Evolutionary conservation across 2,113 vertebrate genomes (phyloP), one percentile per base, ranked within the genome.

Genomic region (Myrmophylax atrothorax): DNA sequence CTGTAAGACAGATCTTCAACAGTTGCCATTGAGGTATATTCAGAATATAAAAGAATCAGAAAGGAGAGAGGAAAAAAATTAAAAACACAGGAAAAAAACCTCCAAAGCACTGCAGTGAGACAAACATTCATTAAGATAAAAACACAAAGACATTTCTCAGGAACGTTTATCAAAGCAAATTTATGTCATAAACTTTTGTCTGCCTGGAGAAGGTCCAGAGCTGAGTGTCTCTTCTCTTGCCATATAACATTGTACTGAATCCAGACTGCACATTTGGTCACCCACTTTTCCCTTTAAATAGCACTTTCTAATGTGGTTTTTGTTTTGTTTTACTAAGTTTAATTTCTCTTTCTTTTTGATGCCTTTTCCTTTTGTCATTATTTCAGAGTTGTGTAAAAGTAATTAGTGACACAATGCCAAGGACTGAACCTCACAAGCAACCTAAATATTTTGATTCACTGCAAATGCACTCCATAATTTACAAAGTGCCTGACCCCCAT

Each of bases 331-430:
- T 90, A 91, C 87, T 83, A 96, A 96, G 87, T 96, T 97, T 87
- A 94, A 85, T 96, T 97, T 95, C 55, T 93, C 90, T 91, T 69
- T 94, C 80, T 97, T 94, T 97, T 89, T 91, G 55, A 97, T 95
- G 89, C 82, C 64, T 97, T 97, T 98, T 97, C 93, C 94, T 96
- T 96, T 97, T 94, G 87, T 86, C 90, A 58, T 97, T 97, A 96
- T 91, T 98, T 96, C 87, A 96, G 93, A 75, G 89, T 63, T 84
- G 87, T 97, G 96, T 49, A 96, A 87, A 97, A 98, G 91, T 92
- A 97, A 97, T 98, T 97, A 98, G 96, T 96, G 96, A 97, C 95
- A 81, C 26, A 18, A 91, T 87, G 97, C 96, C 98, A 98, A 98
- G n/a, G 92, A 90, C 91, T 87, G 58, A 97, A 93, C 84, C 77